These are phyloP conservation scores for Priocnemis perturbator DNA, from an alignment of 2,888 invertebrate species.

Conservation along the genomic window DNA sequence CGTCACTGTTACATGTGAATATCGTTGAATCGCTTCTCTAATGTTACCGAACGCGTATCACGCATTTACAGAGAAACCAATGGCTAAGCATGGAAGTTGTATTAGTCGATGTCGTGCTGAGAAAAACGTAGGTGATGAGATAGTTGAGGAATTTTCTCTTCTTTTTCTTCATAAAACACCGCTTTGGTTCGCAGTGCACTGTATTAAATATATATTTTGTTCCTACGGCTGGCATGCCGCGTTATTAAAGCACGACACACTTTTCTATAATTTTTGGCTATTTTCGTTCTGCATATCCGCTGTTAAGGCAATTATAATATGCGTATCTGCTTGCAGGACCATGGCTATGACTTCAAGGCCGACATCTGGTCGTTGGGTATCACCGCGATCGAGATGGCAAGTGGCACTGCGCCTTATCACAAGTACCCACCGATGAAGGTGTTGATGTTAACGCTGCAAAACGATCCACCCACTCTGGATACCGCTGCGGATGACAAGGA, in stretches of 20 bases:
- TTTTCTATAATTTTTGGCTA: conserved; percentile 22
- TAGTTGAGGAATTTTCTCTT: too few relatives aligned
- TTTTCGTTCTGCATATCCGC: neutral
- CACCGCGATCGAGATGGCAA: conserved; percentile 99
- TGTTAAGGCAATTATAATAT: conserved; percentile 57
- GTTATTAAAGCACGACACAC: conserved; percentile 29
- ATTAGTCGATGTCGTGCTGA: too few relatives aligned
- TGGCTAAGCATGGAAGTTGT: too few relatives aligned
- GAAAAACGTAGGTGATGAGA: too few relatives aligned
- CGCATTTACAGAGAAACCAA: too few relatives aligned
- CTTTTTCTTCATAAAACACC: too few relatives aligned
- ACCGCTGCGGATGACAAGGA: conserved; percentile 97
- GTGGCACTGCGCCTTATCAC: conserved; percentile 98
- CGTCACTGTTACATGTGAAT: too few relatives aligned
- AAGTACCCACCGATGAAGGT: conserved; percentile 99
- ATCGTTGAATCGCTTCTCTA: too few relatives aligned
- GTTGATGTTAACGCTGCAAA: conserved; percentile 97
- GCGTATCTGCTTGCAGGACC: conserved; percentile 79
- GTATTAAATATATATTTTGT: too few relatives aligned
- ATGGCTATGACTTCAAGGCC: conserved; percentile 99
- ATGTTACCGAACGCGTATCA: too few relatives aligned
- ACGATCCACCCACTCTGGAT: conserved; percentile 97
- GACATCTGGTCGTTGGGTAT: conserved; percentile 96
- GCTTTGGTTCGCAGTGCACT: too few relatives aligned
- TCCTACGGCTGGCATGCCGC: too few relatives aligned